phyloP scores from a whole-genome alignment of 2,888 invertebrate species.

The Agapostemon virescens region DNA sequence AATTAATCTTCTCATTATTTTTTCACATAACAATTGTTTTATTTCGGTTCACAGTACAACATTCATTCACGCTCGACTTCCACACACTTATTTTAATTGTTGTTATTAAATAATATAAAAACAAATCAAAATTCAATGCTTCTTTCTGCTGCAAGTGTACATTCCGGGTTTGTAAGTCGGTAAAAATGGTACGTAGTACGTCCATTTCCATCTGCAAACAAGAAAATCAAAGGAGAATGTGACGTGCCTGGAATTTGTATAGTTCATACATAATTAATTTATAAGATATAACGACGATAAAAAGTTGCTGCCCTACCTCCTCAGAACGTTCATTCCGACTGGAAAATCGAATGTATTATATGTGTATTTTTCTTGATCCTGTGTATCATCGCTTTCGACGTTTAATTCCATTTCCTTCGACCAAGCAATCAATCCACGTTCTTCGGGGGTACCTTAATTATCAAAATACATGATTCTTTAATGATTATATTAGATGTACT shows the following conservation, averaged over 20 bases:
- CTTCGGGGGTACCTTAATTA: slow-evolving; percentile 85
- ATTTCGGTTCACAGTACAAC: slow-evolving; percentile 8
- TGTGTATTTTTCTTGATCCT: slow-evolving; percentile 80
- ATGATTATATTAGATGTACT: neutral
- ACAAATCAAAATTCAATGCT: slow-evolving; percentile 18
- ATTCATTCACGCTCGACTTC: slow-evolving; percentile 4
- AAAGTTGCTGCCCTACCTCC: slow-evolving; percentile 80
- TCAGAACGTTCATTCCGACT: slow-evolving; percentile 85
- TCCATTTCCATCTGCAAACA: slow-evolving; percentile 85
- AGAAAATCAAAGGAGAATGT: slow-evolving; percentile 14
- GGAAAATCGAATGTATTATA: slow-evolving; percentile 87
- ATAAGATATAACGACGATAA: neutral
- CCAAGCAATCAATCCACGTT: slow-evolving; percentile 89
- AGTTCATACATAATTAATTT: neutral
- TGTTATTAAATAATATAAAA: slow-evolving; percentile 10
- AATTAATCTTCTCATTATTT: neutral
- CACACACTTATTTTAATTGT: neutral
- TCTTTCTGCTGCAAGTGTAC: slow-evolving; percentile 27
- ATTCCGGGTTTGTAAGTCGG: slow-evolving; percentile 83
- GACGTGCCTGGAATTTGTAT: neutral
- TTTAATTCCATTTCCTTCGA: slow-evolving; percentile 85
- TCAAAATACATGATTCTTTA: neutral
- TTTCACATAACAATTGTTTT: slow-evolving; percentile 20
- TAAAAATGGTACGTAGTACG: slow-evolving; percentile 86
- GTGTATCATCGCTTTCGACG: slow-evolving; percentile 72